These are phyloP conservation scores for Martes martes DNA, from an alignment of 2,113 vertebrate genomes.

Conservation along the genomic window DNA sequence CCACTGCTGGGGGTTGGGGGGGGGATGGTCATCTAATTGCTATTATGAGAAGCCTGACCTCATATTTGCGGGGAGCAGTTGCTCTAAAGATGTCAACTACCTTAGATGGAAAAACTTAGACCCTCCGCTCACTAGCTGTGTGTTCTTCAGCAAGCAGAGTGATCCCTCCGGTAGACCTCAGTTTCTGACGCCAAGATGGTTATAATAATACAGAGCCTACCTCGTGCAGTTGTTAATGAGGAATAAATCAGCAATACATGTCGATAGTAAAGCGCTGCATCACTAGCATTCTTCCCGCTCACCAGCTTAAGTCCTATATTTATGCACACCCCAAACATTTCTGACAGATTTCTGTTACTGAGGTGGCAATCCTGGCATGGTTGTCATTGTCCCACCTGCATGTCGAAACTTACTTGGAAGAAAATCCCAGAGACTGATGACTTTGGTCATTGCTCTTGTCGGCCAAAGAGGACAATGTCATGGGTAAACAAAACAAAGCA, in stretches of 20 bases:
- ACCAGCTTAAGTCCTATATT: neutral
- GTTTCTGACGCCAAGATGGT: neutral
- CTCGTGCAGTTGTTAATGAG: neutral
- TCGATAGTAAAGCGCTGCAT: neutral
- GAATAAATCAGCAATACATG: neutral
- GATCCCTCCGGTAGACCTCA: neutral
- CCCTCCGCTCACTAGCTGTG: neutral
- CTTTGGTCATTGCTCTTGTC: neutral
- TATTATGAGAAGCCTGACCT: neutral
- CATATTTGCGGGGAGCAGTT: neutral
- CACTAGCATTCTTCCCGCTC: neutral
- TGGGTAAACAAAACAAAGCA: neutral
- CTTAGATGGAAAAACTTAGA: neutral
- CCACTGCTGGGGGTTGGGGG: neutral
- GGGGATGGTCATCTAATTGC: neutral
- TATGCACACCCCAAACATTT: neutral
- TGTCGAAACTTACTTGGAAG: neutral
- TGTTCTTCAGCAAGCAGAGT: neutral
- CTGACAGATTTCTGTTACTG: neutral
- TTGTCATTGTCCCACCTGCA: neutral
- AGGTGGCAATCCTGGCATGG: neutral
- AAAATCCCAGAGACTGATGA: neutral
- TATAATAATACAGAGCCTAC: neutral
- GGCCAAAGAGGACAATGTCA: neutral
- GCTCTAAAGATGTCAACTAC: neutral